Conservation (phyloP, 2,113 vertebrate species). For the Oriolus oriolus region DNA sequence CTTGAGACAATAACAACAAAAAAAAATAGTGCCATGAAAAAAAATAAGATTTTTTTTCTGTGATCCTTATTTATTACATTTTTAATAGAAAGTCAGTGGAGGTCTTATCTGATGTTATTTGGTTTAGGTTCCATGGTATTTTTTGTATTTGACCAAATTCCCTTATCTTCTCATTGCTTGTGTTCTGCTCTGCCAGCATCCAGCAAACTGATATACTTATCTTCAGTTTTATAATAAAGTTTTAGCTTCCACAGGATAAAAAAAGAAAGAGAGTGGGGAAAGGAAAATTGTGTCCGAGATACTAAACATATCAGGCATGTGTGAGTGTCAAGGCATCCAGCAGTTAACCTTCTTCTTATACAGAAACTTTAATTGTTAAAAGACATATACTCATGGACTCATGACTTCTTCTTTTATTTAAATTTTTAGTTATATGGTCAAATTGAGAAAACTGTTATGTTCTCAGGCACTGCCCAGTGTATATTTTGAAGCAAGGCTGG, state of each 20-base stretch:
- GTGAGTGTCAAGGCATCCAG: not conserved
- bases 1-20: not conserved
- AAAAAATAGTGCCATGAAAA: not conserved
- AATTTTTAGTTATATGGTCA: not conserved
- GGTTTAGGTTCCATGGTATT: constrained; percentile 72
- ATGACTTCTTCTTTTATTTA: not conserved
- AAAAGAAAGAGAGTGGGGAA: constrained; percentile 25
- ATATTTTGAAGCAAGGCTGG: not conserved
- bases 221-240: constrained; percentile 77
- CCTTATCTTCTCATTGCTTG: constrained; percentile 75
- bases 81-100: constrained; percentile 75
- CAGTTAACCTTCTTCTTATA: not conserved
- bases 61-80: constrained; percentile 76
- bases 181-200: constrained; percentile 70
- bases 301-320: constrained; percentile 43
- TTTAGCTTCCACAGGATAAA: constrained; percentile 64
- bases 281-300: constrained; percentile 37
- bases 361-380: not conserved
- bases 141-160: constrained; percentile 77
- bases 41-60: not conserved
- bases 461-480: not conserved
- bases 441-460: not conserved
- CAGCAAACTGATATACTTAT: constrained; percentile 74
- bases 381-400: not conserved
- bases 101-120: constrained; percentile 76